Evolutionary conservation across 2,888 invertebrate species (phyloP), one percentile per base, ranked within the genome.

Genomic region (Netelia virgata): DNA sequence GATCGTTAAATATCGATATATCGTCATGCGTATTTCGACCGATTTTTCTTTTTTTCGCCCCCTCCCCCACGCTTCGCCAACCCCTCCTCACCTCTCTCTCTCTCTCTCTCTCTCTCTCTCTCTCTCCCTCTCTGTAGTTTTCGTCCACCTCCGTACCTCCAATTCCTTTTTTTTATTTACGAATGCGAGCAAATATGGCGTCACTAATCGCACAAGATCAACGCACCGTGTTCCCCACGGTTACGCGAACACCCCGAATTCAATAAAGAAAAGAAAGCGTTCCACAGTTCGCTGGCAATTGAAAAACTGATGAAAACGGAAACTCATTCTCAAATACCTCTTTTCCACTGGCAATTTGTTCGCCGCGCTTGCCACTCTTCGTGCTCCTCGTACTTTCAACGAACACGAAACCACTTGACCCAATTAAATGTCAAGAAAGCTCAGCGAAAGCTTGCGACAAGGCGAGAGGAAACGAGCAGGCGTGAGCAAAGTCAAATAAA

Each of bases 1-100:
- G 57, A 84, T 84, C 77, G 84, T 78, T 79, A 82, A 84, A 82
- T 82, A 84, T 78, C 84, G 70, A 84, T 78, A 79, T 66, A 82
- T 74, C 64, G 66, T 53, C 61, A 75, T 72, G 77, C 78, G 66
- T 43, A 28, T 66, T 78, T 43, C 36, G n/a, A 23, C 50, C 18
- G 36, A 20, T 36, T 28, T 76, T 66, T 63, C 70, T 55, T 47
- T 59, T 73, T 72, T 79, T 72, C 14, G 3, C 18, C 16, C 18
- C 18, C 14, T 28, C 36, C 6, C 3, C 36, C 36, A 36, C 5
- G 5, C 36, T 6, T 63, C 18, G 20, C 50, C 11, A 70, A 41
- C 28, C n/a, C 50, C 63, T 79, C 28, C 53, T 23, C 11, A 3
- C 16, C 47, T 14, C 36, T 55, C 57, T 14, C 61, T 11, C 41